phyloP scores from a whole-genome alignment of 1,140 invertebrate genomes.

The Nasonia giraulti region DNA sequence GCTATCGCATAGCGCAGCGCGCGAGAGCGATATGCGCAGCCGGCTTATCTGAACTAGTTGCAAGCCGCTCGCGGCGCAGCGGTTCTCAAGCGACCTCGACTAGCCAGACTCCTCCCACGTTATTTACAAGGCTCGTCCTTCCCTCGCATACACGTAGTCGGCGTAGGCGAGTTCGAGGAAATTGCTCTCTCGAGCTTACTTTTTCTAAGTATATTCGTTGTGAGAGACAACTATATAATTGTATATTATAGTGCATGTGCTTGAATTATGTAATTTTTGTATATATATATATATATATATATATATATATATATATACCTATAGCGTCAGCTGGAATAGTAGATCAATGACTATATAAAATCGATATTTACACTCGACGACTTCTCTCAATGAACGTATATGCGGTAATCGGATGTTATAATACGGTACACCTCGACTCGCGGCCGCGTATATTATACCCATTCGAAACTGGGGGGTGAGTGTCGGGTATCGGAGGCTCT shows the following conservation, averaged over 20 bases:
- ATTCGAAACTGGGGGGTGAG: conserved; percentile 49
- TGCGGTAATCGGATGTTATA: conserved; percentile 46
- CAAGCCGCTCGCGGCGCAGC: conserved; percentile 56
- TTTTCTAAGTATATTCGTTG: too few relatives aligned
- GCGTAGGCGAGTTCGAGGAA: too few relatives aligned
- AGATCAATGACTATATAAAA: too few relatives aligned
- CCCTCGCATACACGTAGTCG: neutral
- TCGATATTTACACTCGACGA: too few relatives aligned
- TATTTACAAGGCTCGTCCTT: conserved; percentile 34
- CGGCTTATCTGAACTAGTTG: conserved; percentile 72
- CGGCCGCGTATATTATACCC: conserved; percentile 42
- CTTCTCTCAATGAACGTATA: neutral
- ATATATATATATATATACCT: too few relatives aligned
- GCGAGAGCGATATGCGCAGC: conserved; percentile 56
- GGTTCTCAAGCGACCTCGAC: conserved; percentile 61
- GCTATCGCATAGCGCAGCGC: conserved; percentile 52
- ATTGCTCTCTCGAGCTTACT: too few relatives aligned
- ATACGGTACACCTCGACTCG: conserved; percentile 33
- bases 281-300: too few relatives aligned
- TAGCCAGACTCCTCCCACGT: neutral
- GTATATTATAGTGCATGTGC: too few relatives aligned
- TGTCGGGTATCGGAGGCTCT: conserved; percentile 57
- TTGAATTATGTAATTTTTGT: too few relatives aligned
- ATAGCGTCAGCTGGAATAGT: too few relatives aligned
- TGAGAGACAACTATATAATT: too few relatives aligned